A percentile compares a stretch with the other conserved stretches of the same genome.
Evolutionary conservation across 30 jellyfish, hydroid and myxozoan species (phyloP).

Genomic region (Aurelia coerulea): DNA sequence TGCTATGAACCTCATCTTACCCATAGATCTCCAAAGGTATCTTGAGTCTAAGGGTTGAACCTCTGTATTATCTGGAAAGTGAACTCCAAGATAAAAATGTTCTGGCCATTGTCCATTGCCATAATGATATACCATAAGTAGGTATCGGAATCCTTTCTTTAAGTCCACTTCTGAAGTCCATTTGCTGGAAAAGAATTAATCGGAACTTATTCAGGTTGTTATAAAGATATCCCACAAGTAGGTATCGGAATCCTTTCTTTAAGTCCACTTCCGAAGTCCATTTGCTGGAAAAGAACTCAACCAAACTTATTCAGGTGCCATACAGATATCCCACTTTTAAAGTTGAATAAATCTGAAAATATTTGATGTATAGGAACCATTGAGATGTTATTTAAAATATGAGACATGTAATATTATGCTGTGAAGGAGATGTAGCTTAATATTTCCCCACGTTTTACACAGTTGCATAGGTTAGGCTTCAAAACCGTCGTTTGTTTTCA

Average conservation of each 20-base stretch:
- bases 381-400: too few species aligned
- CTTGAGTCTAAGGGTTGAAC: neutral
- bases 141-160: constrained; percentile 28
- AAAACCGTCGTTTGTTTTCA: too few species aligned
- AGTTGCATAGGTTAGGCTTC: too few species aligned
- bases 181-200: constrained; percentile 1
- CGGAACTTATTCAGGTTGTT: neutral
- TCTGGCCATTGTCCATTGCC: constrained; percentile 11
- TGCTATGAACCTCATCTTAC: neutral
- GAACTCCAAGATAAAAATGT: constrained; percentile 12
- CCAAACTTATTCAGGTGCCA: too few species aligned
- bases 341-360: too few species aligned
- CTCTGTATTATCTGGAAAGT: constrained; percentile 25
- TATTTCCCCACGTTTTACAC: too few species aligned
- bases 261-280: constrained; percentile 10
- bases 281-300: constrained; percentile 3
- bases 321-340: too few species aligned
- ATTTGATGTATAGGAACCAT: too few species aligned
- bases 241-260: constrained; percentile 28
- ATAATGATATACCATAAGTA: constrained; percentile 1
- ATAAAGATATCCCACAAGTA: neutral
- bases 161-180: constrained; percentile 11
- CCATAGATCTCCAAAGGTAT: constrained; percentile 21
- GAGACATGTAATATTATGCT: too few species aligned
- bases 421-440: too few species aligned